These are phyloP conservation scores for Aphelenchoides besseyi DNA, from an alignment of 1,140 invertebrate species.

Conservation along the genomic window DNA sequence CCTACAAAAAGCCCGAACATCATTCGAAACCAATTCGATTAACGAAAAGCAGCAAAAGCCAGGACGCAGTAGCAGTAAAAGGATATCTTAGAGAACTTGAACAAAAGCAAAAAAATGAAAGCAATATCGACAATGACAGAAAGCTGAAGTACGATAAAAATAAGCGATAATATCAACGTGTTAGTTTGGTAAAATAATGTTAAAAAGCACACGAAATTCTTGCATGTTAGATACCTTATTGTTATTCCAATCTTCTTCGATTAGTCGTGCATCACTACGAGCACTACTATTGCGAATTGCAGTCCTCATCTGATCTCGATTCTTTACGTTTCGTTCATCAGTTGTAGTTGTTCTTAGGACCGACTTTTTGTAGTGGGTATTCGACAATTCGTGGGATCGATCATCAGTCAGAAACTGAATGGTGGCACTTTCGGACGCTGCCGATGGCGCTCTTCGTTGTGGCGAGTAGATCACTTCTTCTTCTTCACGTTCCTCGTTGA, in stretches of 20 bases:
- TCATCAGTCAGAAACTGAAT: constrained; percentile 42
- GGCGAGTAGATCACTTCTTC: constrained; percentile 30
- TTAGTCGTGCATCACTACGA: background rate
- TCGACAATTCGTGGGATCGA: constrained; percentile 13
- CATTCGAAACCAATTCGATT: background rate
- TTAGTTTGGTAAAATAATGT: background rate
- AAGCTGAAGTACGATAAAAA: background rate
- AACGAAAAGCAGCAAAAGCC: background rate
- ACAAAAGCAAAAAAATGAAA: background rate
- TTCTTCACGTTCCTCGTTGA: constrained; percentile 33
- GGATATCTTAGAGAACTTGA: background rate
- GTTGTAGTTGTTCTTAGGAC: background rate
- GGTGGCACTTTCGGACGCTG: constrained; percentile 29
- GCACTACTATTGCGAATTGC: background rate
- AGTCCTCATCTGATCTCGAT: background rate
- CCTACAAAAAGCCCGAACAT: background rate
- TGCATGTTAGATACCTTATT: constrained; percentile 6
- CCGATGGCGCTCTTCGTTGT: constrained; percentile 24
- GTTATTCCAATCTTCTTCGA: constrained; percentile 12
- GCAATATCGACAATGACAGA: background rate
- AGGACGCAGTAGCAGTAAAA: constrained; percentile 11
- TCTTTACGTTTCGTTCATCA: background rate
- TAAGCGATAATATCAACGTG: background rate
- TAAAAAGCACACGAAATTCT: background rate
- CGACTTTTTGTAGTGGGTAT: background rate